Conservation (phyloP, 2,888 invertebrate species). For the Bhutanitis thaidina region DNA sequence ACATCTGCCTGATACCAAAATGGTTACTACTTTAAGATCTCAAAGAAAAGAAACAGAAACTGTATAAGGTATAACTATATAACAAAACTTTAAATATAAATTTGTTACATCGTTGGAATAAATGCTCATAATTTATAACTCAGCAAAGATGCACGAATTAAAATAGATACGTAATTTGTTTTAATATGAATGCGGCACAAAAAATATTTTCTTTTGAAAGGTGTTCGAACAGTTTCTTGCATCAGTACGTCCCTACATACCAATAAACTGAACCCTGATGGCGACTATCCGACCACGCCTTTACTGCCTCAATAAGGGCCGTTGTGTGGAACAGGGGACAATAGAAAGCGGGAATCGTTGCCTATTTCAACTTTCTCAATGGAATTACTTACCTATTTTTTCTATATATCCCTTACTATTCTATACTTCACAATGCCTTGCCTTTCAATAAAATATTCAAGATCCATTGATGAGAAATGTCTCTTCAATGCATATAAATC, state of each 20-base stretch:
- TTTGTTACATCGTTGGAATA: no score
- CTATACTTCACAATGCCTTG: constrained; percentile 13
- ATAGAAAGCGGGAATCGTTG: constrained; percentile 17
- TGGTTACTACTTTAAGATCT: no score
- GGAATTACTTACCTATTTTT: constrained; percentile 18
- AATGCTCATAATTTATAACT: no score
- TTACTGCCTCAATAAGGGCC: constrained; percentile 34
- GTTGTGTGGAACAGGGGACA: constrained; percentile 23
- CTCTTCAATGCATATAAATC: background rate
- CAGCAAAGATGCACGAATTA: no score
- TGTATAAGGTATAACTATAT: no score
- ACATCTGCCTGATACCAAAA: no score
- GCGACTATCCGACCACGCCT: constrained; percentile 40
- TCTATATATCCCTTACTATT: constrained; percentile 12
- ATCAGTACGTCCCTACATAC: constrained; percentile 17
- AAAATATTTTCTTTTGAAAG: background rate
- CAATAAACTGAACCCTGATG: constrained; percentile 32
- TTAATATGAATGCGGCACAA: no score
- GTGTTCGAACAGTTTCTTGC: background rate
- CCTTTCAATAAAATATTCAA: constrained; percentile 16
- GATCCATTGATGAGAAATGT: constrained; percentile 5
- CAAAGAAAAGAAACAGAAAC: no score
- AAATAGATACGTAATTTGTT: no score
- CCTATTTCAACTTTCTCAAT: constrained; percentile 19
- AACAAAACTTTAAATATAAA: no score